Base-by-base conservation (phyloP, 2,888 invertebrate genomes). In the Himalopsyche kuldschensis region DNA sequence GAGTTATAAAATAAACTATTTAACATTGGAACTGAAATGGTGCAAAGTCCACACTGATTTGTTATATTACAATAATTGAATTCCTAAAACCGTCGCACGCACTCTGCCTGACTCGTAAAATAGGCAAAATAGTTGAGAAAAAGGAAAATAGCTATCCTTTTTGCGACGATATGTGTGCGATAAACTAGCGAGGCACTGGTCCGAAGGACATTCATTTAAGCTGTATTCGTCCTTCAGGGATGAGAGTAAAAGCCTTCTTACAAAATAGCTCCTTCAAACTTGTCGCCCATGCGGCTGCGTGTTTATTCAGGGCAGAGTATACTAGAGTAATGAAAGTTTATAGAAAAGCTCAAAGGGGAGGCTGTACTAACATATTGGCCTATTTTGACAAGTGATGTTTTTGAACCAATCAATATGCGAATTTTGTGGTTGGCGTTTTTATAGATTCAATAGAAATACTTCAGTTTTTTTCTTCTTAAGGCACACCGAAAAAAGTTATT, bases 101-200 rank as follows among this genome's bases (percentile, higher is more conserved):
- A 27, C 69, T 69, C 69, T 69, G 69, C 24, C 27, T 30, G 4
- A 30, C 24, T 69, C 69, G 27, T 69, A 69, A 69, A 69, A 27
- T 69, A 69, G 69, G 69, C 69, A 69, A 69, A 69, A 69, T 69
- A 69, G 69, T 30, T 69, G 30, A 69, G 69, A 69, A 69, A 69
- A 69, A 69, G 69, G 69, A 69, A 69, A 69, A 24, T 15, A 27
- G 69, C 69, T 27, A 30, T 69, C 69, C 69, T 69, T 69, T 55
- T 69, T 69, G 69, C 11, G 27, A 69, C 24, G 69, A 69, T 69
- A 69, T 69, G 69, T 69, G 69, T 69, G 69, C 69, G 69, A 69
- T 69, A 69, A 69, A 69, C 69, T 69, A 69, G 69, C 69, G 69
- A 69, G 69, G 69, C 69, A 69, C 69, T 69, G 69, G 69, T 69